Conservation (phyloP, 2,113 vertebrate species). For the Cryptotis parvus region DNA sequence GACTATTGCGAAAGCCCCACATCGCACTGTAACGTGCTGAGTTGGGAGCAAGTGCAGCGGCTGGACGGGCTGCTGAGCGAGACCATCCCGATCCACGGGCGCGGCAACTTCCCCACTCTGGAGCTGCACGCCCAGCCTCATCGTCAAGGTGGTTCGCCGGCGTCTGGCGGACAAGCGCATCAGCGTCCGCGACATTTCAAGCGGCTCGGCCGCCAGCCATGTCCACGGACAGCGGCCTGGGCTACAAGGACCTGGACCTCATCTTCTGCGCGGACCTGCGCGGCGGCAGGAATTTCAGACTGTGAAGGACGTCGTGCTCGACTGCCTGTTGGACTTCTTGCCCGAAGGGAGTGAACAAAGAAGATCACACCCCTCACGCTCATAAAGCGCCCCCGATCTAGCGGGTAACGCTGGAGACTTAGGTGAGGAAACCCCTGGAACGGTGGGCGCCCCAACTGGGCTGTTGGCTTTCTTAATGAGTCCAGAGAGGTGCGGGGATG, state of each 20-base stretch:
- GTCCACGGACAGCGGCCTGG: conserved; percentile 96
- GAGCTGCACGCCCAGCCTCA: conserved; percentile 96
- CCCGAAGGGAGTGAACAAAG: conserved; percentile 98
- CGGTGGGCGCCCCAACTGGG: neutral
- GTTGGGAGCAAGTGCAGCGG: conserved; percentile 99
- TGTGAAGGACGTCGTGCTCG: conserved; percentile 98
- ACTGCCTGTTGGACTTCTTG: conserved; percentile 98
- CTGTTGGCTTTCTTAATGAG: too few relatives aligned
- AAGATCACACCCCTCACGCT: conserved; percentile 97
- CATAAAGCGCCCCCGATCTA: conserved; percentile 83
- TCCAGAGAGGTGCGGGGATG: too few relatives aligned
- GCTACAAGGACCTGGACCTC: conserved; percentile 98
- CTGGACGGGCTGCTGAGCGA: conserved; percentile 96
- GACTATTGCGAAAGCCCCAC: conserved; percentile 83
- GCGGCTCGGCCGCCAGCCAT: conserved; percentile 97
- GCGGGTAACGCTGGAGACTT: neutral
- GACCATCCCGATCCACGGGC: conserved; percentile 98
- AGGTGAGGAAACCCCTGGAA: neutral
- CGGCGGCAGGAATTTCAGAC: conserved; percentile 96
- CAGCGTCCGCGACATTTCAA: conserved; percentile 96
- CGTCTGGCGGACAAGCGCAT: conserved; percentile 95
- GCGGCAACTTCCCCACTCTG: conserved; percentile 98
- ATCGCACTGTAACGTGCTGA: conserved; percentile 94
- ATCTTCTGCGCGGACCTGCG: conserved; percentile 98
- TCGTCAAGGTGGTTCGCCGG: conserved; percentile 95